phyloP scores from a whole-genome alignment of 2,113 vertebrate genomes.

The Equus przewalskii region DNA sequence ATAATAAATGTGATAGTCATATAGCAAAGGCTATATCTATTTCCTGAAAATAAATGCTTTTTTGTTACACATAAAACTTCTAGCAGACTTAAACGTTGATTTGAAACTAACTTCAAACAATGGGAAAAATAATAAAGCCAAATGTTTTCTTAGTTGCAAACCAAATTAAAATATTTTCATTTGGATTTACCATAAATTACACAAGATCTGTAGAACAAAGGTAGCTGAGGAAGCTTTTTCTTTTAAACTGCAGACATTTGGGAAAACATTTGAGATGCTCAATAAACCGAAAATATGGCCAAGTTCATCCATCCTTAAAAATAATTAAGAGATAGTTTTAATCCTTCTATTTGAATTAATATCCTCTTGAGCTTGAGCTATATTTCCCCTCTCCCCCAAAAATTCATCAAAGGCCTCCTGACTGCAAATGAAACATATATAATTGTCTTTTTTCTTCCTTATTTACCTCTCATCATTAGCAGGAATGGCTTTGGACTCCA shows the following conservation, averaged over 20 bases:
- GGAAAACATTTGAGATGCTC: constrained; percentile 69
- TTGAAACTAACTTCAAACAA: constrained; percentile 57
- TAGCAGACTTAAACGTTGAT: not conserved
- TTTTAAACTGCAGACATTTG: constrained; percentile 18
- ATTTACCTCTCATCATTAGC: constrained; percentile 31
- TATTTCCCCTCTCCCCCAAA: constrained; percentile 28
- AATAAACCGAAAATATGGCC: constrained; percentile 66
- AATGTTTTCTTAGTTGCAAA: constrained; percentile 74
- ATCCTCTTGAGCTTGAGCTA: constrained; percentile 67
- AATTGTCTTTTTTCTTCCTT: constrained; percentile 22
- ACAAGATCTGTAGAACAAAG: constrained; percentile 50
- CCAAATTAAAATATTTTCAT: constrained; percentile 77
- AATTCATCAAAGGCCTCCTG: not conserved
- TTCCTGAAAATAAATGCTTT: constrained; percentile 15
- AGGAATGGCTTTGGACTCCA: constrained; percentile 62
- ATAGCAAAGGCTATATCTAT: not conserved
- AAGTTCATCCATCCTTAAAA: constrained; percentile 76
- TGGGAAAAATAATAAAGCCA: constrained; percentile 56
- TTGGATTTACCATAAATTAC: constrained; percentile 76
- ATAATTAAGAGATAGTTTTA: constrained; percentile 80
- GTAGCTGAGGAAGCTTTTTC: constrained; percentile 23
- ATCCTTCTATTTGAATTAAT: constrained; percentile 79
- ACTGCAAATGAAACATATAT: constrained; percentile 48
- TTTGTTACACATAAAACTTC: constrained; percentile 18
- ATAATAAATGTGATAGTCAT: constrained; percentile 41